Percentiles rank a stretch among this genome's conserved stretches.
These are phyloP conservation scores for Vulpes lagopus DNA, from an alignment of 2,113 vertebrate species.

Conservation along the genomic window DNA sequence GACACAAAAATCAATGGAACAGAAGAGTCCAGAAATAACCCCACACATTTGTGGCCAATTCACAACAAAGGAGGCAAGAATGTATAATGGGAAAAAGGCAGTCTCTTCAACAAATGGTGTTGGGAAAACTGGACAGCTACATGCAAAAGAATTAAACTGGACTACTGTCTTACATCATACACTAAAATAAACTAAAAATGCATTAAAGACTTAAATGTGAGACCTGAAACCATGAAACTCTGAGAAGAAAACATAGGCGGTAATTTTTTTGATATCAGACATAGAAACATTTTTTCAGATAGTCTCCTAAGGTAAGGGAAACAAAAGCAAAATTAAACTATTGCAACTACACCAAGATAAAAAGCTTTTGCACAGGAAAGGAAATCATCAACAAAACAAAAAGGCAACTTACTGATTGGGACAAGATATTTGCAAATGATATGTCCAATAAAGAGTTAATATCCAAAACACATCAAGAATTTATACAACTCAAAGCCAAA, in stretches of 20 bases:
- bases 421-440: not conserved
- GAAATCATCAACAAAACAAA: not conserved
- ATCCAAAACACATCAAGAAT: not conserved
- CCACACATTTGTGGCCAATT: not conserved
- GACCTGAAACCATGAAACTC: not conserved
- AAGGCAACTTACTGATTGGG: not conserved
- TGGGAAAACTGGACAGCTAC: not conserved
- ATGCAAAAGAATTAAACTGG: not conserved
- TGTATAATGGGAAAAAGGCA: not conserved
- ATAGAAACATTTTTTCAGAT: not conserved
- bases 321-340: not conserved
- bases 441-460: not conserved
- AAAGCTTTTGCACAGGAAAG: not conserved
- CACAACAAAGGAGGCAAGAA: not conserved
- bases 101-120: not conserved
- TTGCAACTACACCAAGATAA: not conserved
- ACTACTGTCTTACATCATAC: not conserved
- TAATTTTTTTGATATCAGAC: not conserved
- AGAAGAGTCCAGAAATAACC: not conserved
- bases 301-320: not conserved
- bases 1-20: not conserved
- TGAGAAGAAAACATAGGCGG: not conserved
- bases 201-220: not conserved
- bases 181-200: not conserved
- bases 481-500: not conserved